Base-by-base conservation (phyloP, 2,113 vertebrate species). In the Catharus bicknelli region DNA sequence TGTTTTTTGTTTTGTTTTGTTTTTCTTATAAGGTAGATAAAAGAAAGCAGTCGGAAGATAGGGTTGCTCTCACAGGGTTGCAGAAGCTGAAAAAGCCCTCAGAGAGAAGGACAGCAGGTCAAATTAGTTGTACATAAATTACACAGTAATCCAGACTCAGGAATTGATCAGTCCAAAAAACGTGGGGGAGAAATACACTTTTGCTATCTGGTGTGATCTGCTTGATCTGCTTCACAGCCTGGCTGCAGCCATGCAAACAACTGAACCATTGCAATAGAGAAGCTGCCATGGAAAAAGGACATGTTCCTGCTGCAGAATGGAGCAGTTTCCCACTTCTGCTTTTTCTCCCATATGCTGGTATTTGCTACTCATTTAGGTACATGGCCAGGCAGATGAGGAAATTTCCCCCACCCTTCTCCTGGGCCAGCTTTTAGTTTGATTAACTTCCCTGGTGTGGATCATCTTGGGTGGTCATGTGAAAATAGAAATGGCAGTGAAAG, bases 241-340 rank as follows among this genome's bases (percentile, higher is more conserved):
- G 59, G 16, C 36, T 47, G 3, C 17, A 47, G 74, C 16, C 30
- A 3, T 0, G 0, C 34, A 27, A 36, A 32, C 3, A 17, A 27
- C 48, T 48, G 85, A 78, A 54, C 29, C 53, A 51, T 40, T 11
- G 2, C 30, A 40, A 10, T 2, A 7, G 34, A 50, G 64, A 50
- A 45, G 47, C 51, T 84, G 47, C 69, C 38, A 20, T 38, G 61
- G 53, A 63, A 53, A 70, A 29, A 32, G 36, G 23, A 16, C 20
- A 1, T 1, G 12, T 9, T 76, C 45, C 55, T 66, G 45, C 63
- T 76, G 42, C 47, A 47, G 54, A 13, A 36, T 38, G 72, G 83
- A 84, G 32, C 57, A 11, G 14, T 66, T 45, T 47, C 53, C 27
- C 7, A 2, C 36, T 55, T 81, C 18, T 50, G 22, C 63, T 16